Base-by-base conservation (phyloP, 1,140 invertebrate species). In the Apocrypta bakeri region DNA sequence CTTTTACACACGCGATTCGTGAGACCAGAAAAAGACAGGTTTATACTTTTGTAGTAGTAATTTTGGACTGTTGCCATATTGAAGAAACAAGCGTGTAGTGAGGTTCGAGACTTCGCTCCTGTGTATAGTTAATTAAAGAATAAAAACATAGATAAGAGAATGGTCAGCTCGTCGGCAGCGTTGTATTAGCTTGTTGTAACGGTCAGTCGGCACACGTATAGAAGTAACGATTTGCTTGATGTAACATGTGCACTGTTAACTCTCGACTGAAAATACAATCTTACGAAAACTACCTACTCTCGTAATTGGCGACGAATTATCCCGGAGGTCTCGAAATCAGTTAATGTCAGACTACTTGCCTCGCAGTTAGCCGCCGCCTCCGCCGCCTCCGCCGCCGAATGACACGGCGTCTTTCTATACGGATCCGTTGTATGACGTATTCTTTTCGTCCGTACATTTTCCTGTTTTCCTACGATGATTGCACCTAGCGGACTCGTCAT, bases 281-380 rank as follows among this genome's bases (percentile, higher is more conserved):
- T 87, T 79, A 37, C 79, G 64, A 66, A 25, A 66, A 17, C 33
- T 37, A 2, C 9, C 64, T 37, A 29, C 29, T 71, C 29, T 63
- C 73, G 84, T 88, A 89, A 89, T 88, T 86, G 84, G 74, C 83
- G 79, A 80, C 81, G 80, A 85, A 89, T 90, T 88, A 88, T 79
- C 73, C 86, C 82, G 81, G 86, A 82, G 85, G 87, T 76, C 81
- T 82, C 84, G 84, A 85, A 88, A 88, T 90, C 87, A 86, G 87
- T 90, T 90, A 89, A 89, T 87, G 85, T 89, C 87, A 86, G 69
- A 82, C 85, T 84, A 17, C 40, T 76, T 63, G 37, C n/a, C n/a
- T n/a, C n/a, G n/a, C n/a, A n/a, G n/a, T n/a, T n/a, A n/a, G n/a
- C n/a, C n/a, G n/a, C n/a, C n/a, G n/a, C n/a, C n/a, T n/a, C n/a